phyloP scores from a whole-genome alignment of 1,140 invertebrate species.

The Cotesia glomerata region DNA sequence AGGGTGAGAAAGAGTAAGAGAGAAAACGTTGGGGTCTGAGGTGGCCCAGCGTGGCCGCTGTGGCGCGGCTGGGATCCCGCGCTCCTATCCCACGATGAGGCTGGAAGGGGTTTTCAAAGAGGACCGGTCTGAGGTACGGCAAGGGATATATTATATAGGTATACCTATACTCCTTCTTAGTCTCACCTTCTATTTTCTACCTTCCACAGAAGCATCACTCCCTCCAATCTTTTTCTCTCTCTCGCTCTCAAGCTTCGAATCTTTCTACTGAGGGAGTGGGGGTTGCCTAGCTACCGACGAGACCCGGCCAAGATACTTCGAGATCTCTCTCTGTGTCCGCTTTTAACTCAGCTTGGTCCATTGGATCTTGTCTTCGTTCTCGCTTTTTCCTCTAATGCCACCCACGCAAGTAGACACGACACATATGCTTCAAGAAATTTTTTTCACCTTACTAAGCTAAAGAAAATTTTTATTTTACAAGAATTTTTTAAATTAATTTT shows the following conservation, averaged over 20 bases:
- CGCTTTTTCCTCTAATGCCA: constrained; percentile 23
- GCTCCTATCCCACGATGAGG: constrained; percentile 57
- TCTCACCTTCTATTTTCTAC: neutral
- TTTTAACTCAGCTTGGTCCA: constrained; percentile 35
- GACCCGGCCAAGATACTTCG: constrained; percentile 64
- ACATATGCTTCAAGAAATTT: too few relatives aligned
- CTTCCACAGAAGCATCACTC: neutral
- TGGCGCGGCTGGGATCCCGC: constrained; percentile 59
- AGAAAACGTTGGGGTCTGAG: constrained; percentile 54
- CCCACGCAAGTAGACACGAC: too few relatives aligned
- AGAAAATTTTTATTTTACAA: too few relatives aligned
- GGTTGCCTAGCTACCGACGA: constrained; percentile 64
- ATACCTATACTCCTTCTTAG: neutral
- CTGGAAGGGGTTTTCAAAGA: constrained; percentile 57
- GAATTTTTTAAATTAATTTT: too few relatives aligned
- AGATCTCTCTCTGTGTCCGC: constrained; percentile 50
- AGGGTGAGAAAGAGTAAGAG: constrained; percentile 16
- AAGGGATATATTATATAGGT: constrained; percentile 50
- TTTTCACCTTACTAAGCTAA: too few relatives aligned
- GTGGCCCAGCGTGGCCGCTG: constrained; percentile 62
- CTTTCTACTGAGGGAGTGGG: constrained; percentile 41
- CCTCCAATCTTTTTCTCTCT: constrained; percentile 13
- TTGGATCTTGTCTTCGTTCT: constrained; percentile 28
- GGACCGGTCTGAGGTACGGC: constrained; percentile 53
- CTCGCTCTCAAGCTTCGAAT: constrained; percentile 3